Conservation (phyloP, 2,113 vertebrate genomes). For the Percina caprodes region DNA sequence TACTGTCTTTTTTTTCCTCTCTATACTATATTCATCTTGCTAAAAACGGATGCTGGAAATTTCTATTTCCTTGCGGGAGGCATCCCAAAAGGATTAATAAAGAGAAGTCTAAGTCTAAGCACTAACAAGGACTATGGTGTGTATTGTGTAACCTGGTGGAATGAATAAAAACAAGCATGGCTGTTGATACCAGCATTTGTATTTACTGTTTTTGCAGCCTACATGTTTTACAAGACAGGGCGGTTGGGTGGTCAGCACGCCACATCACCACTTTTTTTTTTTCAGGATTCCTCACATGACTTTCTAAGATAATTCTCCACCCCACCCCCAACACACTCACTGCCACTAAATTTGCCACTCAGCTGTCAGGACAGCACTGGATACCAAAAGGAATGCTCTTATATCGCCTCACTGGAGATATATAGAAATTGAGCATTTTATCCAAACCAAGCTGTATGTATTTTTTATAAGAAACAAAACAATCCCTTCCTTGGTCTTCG, state of each 20-base stretch:
- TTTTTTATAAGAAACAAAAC: neutral
- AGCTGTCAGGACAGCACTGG: constrained; percentile 30
- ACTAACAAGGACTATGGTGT: neutral
- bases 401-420: neutral
- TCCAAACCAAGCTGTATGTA: neutral
- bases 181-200: neutral
- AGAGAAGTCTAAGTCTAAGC: no score
- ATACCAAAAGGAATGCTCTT: neutral
- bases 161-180: neutral
- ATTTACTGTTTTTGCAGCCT: neutral
- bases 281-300: constrained; percentile 40
- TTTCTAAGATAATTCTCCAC: constrained; percentile 14
- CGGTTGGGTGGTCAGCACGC: constrained; percentile 19
- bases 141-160: neutral
- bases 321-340: constrained; percentile 11
- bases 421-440: neutral
- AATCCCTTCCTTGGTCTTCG: neutral
- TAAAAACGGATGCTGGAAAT: no score
- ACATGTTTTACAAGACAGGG: neutral
- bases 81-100: no score
- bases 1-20: no score
- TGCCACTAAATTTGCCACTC: constrained; percentile 13
- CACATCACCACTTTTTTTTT: constrained; percentile 14
- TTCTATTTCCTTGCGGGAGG: no score
- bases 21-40: no score